Evolutionary conservation across 1,140 invertebrate genomes (phyloP).

Genomic region (Heliothis virescens): DNA sequence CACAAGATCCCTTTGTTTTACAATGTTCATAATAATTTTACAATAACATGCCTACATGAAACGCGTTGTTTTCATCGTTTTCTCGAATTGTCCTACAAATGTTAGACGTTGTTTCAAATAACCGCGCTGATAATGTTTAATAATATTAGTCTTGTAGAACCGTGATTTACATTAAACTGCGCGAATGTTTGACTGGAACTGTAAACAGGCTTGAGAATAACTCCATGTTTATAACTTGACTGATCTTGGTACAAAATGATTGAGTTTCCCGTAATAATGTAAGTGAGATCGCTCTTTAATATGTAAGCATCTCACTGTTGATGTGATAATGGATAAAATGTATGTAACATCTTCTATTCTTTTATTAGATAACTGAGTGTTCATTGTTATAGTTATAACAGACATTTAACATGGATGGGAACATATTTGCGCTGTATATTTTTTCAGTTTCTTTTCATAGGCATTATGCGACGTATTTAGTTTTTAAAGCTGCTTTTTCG

Average conservation of each 20-base stretch:
- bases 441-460: too few relatives aligned
- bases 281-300: neutral
- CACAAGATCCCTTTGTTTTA: slow-evolving; percentile 53
- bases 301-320: neutral
- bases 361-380: neutral
- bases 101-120: slow-evolving; percentile 80
- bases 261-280: slow-evolving; percentile 31
- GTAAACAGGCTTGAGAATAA: slow-evolving; percentile 66
- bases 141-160: slow-evolving; percentile 63
- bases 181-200: slow-evolving; percentile 60
- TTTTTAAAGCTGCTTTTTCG: too few relatives aligned
- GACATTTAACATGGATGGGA: too few relatives aligned
- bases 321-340: neutral
- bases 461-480: too few relatives aligned
- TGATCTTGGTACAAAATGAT: slow-evolving; percentile 50
- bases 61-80: slow-evolving; percentile 67
- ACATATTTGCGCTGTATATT: too few relatives aligned
- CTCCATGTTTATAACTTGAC: slow-evolving; percentile 54
- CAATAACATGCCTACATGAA: slow-evolving; percentile 57
- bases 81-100: slow-evolving; percentile 68
- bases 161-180: slow-evolving; percentile 69
- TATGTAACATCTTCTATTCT: neutral
- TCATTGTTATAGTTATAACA: too few relatives aligned
- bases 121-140: slow-evolving; percentile 72
- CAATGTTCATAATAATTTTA: slow-evolving; percentile 58